Conservation (phyloP, 2,113 vertebrate genomes). For the Dunckerocampus dactyliophorus region DNA sequence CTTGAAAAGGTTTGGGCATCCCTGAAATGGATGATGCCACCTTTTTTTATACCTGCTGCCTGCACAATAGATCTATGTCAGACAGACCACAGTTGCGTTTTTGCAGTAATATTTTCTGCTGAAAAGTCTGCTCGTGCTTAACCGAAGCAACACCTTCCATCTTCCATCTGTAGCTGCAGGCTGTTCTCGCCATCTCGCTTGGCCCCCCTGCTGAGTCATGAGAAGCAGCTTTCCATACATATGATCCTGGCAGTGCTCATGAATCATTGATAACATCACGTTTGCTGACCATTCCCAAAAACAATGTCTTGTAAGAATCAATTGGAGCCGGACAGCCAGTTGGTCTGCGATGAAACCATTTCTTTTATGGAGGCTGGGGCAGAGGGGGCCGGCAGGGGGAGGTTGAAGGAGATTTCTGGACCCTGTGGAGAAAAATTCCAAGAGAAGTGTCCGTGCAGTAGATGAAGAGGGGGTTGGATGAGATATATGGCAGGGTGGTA, state of each 20-base stretch:
- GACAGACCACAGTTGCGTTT: neutral
- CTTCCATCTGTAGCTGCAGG: slow-evolving; percentile 32
- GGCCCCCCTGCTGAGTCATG: slow-evolving; percentile 28
- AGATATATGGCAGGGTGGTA: slow-evolving; percentile 35
- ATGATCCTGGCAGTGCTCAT: slow-evolving; percentile 58
- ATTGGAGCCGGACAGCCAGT: slow-evolving; percentile 31
- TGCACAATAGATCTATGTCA: slow-evolving; percentile 14
- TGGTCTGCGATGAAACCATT: slow-evolving; percentile 15
- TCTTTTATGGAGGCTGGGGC: slow-evolving; percentile 13
- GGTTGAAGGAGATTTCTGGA: slow-evolving; percentile 38
- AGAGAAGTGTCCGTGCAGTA: slow-evolving; percentile 24
- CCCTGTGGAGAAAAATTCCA: slow-evolving; percentile 40
- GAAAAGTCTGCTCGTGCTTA: slow-evolving; percentile 5
- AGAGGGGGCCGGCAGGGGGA: neutral
- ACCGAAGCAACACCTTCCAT: slow-evolving; percentile 2
- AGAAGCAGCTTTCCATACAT: slow-evolving; percentile 38
- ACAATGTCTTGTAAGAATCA: slow-evolving; percentile 29
- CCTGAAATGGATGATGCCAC: too few species aligned
- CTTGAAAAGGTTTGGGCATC: too few species aligned
- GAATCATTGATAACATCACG: slow-evolving; percentile 69
- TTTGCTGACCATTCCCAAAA: slow-evolving; percentile 59
- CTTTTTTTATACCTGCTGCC: too few species aligned
- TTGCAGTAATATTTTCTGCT: neutral
- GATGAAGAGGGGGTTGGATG: slow-evolving; percentile 5
- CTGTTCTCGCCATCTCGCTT: slow-evolving; percentile 17